phyloP scores from a whole-genome alignment of 2,113 vertebrate genomes.

The Pterocles orientalis region DNA sequence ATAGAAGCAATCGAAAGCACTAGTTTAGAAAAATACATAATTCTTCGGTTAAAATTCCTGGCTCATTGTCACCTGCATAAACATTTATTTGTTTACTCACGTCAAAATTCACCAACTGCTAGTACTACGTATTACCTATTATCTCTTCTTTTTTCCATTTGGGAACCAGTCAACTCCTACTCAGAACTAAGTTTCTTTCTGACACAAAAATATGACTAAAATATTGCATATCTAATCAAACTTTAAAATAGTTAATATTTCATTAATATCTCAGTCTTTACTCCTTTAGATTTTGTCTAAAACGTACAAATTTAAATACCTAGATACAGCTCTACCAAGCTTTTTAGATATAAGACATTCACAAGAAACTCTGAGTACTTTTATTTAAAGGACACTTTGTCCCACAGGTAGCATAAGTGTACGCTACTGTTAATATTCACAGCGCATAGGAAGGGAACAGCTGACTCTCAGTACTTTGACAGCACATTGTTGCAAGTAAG shows the following conservation, averaged over 20 bases:
- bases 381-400: neutral
- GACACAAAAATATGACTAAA: neutral
- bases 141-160: neutral
- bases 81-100: neutral
- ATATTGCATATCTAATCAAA: neutral
- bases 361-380: neutral
- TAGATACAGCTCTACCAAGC: neutral
- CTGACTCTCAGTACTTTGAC: neutral
- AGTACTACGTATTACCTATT: neutral
- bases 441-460: neutral
- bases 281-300: neutral
- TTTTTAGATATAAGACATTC: neutral
- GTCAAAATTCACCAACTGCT: neutral
- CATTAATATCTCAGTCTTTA: neutral
- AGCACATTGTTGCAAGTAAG: neutral
- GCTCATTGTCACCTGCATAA: neutral
- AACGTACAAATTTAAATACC: neutral
- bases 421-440: neutral
- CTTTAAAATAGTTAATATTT: neutral
- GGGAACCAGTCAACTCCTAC: neutral
- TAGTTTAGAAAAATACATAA: neutral
- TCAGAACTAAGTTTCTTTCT: neutral
- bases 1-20: neutral
- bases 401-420: neutral
- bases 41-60: neutral